Conservation (phyloP, 2,797 vertebrate species). For the Huso huso region DNA sequence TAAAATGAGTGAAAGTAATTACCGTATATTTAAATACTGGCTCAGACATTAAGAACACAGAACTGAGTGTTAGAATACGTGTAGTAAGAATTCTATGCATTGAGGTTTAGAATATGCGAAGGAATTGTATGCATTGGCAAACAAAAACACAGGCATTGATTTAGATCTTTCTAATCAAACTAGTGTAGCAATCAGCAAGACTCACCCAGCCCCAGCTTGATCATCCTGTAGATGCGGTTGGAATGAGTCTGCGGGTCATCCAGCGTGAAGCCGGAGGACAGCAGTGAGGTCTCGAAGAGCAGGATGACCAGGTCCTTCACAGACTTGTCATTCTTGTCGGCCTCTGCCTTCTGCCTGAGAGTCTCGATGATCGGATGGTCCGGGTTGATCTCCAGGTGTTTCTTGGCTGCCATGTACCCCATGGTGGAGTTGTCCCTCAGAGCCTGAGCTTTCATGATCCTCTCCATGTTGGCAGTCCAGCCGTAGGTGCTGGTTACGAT, state of each 20-base stretch:
- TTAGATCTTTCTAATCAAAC: not conserved
- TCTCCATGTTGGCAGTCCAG: constrained; percentile 95
- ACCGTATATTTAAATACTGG: not conserved
- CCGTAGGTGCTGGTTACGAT: constrained; percentile 92
- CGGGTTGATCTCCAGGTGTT: constrained; percentile 90
- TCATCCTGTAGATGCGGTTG: constrained; percentile 95
- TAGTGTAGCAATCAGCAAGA: not conserved
- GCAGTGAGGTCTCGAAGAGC: constrained; percentile 80
- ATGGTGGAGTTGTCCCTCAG: constrained; percentile 90
- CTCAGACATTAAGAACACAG: not conserved
- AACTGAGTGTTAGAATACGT: not conserved
- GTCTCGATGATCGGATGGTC: constrained; percentile 87
- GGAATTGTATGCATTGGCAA: too few relatives aligned
- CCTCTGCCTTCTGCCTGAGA: constrained; percentile 83
- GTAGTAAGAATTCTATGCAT: too few relatives aligned
- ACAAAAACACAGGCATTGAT: too few relatives aligned
- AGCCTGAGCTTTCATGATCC: constrained; percentile 96
- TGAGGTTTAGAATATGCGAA: too few relatives aligned
- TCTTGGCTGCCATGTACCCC: constrained; percentile 98
- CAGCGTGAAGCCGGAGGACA: constrained; percentile 88
- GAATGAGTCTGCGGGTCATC: constrained; percentile 92
- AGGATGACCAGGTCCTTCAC: constrained; percentile 93
- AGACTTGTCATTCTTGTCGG: constrained; percentile 94
- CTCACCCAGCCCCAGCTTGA: constrained; percentile 90
- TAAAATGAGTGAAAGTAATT: too few relatives aligned